phyloP scores from a whole-genome alignment of 1,140 invertebrate genomes.

The Agrypnia vestita region DNA sequence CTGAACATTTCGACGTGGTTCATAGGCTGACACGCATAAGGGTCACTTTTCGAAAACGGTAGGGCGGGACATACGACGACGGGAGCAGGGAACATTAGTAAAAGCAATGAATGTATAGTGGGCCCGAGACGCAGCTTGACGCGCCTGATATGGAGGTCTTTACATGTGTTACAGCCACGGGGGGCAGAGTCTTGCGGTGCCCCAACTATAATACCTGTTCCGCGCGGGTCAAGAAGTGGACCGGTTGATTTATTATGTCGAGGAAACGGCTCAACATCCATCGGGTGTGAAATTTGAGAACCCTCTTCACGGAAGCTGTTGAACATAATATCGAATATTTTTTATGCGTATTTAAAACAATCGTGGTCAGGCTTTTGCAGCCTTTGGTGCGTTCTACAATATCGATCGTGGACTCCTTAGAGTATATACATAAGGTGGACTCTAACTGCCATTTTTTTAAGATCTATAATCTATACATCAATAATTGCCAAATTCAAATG shows the following conservation, averaged over 20 bases:
- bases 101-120: constrained; percentile 19
- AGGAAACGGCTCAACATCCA: constrained; percentile 9
- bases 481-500: too few species aligned
- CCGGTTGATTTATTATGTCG: constrained; percentile 5
- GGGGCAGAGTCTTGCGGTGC: constrained; percentile 4
- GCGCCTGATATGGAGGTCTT: constrained; percentile 34
- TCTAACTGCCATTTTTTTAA: too few species aligned
- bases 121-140: constrained; percentile 12
- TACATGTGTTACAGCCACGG: constrained; percentile 23
- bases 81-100: not conserved
- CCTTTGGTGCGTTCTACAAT: too few species aligned
- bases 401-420: too few species aligned
- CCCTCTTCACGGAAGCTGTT: constrained; percentile 6
- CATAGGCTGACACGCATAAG: not conserved
- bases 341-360: too few species aligned
- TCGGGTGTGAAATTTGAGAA: constrained; percentile 31
- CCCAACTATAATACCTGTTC: constrained; percentile 13
- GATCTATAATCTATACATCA: too few species aligned
- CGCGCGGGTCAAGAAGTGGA: not conserved
- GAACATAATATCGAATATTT: too few species aligned
- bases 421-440: too few species aligned
- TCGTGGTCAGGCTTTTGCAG: too few species aligned
- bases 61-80: not conserved
- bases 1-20: not conserved
- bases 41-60: not conserved